Base-by-base conservation (phyloP, 2,888 invertebrate genomes). In the Embidobia sp. region DNA sequence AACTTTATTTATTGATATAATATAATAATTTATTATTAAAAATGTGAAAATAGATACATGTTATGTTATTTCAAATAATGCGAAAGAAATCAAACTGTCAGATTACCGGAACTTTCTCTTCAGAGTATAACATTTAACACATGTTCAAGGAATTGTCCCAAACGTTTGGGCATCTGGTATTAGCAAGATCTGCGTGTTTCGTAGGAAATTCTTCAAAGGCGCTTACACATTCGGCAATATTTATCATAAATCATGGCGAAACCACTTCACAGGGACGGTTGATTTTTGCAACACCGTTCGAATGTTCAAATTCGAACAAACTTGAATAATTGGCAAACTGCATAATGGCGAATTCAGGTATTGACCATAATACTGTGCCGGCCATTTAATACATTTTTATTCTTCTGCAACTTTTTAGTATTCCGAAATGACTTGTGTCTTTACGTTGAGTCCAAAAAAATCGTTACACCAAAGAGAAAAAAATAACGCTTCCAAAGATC, bases 301-400 rank as follows among this genome's bases (percentile, higher is more conserved):
- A n/a, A n/a, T n/a, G n/a, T n/a, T n/a, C n/a, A n/a, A n/a, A n/a
- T n/a, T n/a, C 15, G 33, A 16, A n/a, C 10, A 27, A 42, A 59
- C 22, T 49, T 49, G 48, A 44, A 49, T 44, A 42, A 22, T 22
- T 49, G 37, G 11, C 31, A 37, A 6, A 18, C 10, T 26, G 40
- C 31, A 67, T 49, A 70, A 70, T 70, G 51, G 51, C 35, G 22
- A 31, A 27, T 18, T 70, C 70, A 70, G 44, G 59, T 70, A 44
- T 31, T 44, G 44, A 33, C 44, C 59, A 59, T n/a, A n/a, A n/a
- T 46, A 19, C 59, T 31, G 13, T 44, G 19, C 19, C 13, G 33
- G 22, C 3, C 6, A n/a, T 22, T 22, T 22, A 22, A 22, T 6
- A 22, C 6, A 22, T 22, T 22, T 22, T 22, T 22, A 4, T 48